Base-by-base conservation (phyloP, 2,888 invertebrate genomes). In the Agrotis segetum region DNA sequence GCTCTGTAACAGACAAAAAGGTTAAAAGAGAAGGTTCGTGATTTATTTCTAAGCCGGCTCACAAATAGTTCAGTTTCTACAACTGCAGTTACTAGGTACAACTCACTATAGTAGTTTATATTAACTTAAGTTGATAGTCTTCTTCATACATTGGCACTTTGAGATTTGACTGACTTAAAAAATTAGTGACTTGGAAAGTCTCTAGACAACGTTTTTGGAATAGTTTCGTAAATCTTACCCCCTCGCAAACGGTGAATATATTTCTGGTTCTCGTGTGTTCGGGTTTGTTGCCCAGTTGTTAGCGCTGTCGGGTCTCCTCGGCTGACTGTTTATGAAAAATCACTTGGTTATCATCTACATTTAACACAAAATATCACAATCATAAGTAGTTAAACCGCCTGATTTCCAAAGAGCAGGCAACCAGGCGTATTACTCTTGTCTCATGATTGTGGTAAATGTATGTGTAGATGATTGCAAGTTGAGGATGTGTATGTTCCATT, bases 301-400 rank as follows among this genome's bases (percentile, higher is more conserved):
- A 4, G 88, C 87, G 5, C 88, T 88, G 0, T 87, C 87, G 3
- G 71, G 72, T 56, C 79, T 86, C 49, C 87, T 84, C 14, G 84
- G 85, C 19, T 86, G 82, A 19, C 90, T 90, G 85, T 69, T 6
- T 47, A 66, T 59, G 24, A 49, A 40, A 9, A 60, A 40, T 7
- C 29, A 40, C 53, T 46, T 55, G 6, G 47, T 55, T 50, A 61
- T 55, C 19, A 40, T 3, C 7, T 21, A 69, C 0, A 21, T 46
- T 67, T 46, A 34, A 19, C 5, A 40, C 21, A 34, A 14, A 29
- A 6, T 13, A 6, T 3, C n/a, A 21, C 11, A 19, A 21, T 58
- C 34, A 53, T 16, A 21, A 14, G 14, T 21, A n/a, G 6, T 2
- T 14, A 34, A n/a, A n/a, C n/a, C n/a, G 16, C n/a, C 4, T n/a